Percentiles rank a stretch among this genome's conserved stretches.
Evolutionary conservation across 2,888 invertebrate species (phyloP).

Genomic region (Andrena praecox): DNA sequence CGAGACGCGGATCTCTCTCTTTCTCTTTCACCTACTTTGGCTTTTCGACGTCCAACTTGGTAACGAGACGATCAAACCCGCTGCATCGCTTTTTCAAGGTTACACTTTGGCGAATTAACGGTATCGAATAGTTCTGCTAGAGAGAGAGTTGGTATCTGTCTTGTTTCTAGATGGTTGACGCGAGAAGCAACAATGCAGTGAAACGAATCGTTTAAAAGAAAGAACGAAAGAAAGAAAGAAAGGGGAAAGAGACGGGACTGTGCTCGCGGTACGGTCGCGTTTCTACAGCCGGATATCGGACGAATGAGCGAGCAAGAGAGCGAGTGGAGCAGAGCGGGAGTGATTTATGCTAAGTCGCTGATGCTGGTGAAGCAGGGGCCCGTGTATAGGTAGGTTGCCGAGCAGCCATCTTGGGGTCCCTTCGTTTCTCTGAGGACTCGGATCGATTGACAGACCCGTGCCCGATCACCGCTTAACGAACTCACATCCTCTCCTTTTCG

Average conservation of each 20-base stretch:
- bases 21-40: conserved; percentile 28
- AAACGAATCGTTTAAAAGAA: conserved; percentile 19
- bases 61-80: conserved; percentile 47
- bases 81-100: conserved; percentile 14
- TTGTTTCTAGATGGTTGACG: not conserved
- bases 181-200: not conserved
- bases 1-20: conserved; percentile 6
- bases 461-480: conserved; percentile 69
- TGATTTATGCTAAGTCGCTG: conserved; percentile 84
- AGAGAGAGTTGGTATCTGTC: too few relatives aligned
- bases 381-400: conserved; percentile 71
- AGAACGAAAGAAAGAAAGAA: conserved; percentile 21
- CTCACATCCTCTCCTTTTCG: conserved; percentile 57
- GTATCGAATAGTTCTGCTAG: not conserved
- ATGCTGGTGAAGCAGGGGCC: conserved; percentile 80
- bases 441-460: conserved; percentile 73
- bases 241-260: conserved; percentile 26
- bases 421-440: conserved; percentile 71
- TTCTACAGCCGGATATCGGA: conserved; percentile 68
- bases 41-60: conserved; percentile 37
- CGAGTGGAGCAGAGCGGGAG: conserved; percentile 78
- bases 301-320: conserved; percentile 55
- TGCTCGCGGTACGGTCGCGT: conserved; percentile 65
- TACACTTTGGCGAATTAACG: not conserved
- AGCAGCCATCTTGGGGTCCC: conserved; percentile 74